Base-by-base conservation (phyloP, 2,797 vertebrate species). In the Buphagus erythrorhynchus region DNA sequence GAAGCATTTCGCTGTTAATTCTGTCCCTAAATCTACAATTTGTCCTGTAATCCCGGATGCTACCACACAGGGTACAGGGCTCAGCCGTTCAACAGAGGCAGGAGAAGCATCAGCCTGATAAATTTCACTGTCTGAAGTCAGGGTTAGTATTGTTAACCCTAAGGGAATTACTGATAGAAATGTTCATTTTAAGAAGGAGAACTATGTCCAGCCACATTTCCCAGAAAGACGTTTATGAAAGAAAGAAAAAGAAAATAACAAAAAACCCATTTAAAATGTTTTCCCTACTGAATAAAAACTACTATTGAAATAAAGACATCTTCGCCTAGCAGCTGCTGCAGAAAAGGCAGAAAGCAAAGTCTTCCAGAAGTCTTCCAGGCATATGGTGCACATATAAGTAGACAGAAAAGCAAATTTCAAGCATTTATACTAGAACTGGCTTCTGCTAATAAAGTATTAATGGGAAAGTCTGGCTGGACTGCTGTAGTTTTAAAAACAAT, bases 371-470 rank as follows among this genome's bases (percentile, higher is more conserved):
- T 20, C 67, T 91, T 82, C 45, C n/a, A 24, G 62, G 40, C 49
- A 49, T 74, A 38, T 26, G 43, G 48, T n/a, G 45, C 2, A 0
- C 62, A 40, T 63, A 43, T 15, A 57, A 85, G 57, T 48, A 52
- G 48, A 59, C 25, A 58, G n/a, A 78, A 79, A 89, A 76, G 48
- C 49, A 67, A 82, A 71, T 95, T 93, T 74, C 38, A 52, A 54
- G 29, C 69, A 48, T 62, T 76, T 95, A 43, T 86, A 83, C 68
- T 40, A 74, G 28, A 90, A 86, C 33, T 45, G 80, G 25, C 31
- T 91, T 88, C 72, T 92, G 40, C 87, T 95, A 87, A 93, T 92
- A 81, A 93, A 89, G 49, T 78, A 94, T 94, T 95, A 92, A 95
- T 93, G 66, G 73, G 24, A 86, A 91, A 72, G 54, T 83, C 87